A percentile compares a stretch with the other conserved stretches of the same genome.
These are phyloP conservation scores for Strigamia crassipes DNA, from an alignment of 2,888 invertebrate genomes.

Conservation along the genomic window DNA sequence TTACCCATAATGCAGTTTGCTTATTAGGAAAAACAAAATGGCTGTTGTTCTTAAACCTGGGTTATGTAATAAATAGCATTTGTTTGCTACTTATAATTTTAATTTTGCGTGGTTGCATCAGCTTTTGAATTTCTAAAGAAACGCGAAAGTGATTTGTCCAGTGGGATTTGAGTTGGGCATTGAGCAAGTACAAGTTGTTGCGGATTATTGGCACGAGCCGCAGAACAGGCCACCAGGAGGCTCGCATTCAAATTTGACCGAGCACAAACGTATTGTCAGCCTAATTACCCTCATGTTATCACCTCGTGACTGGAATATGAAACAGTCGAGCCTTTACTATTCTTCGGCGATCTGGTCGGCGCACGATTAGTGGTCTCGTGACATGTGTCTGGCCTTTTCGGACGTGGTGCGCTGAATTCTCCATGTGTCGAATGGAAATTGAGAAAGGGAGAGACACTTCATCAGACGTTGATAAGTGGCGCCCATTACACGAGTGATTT, in stretches of 20 bases:
- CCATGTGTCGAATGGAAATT: conserved; percentile 6
- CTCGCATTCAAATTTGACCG: conserved; percentile 22
- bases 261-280: conserved; percentile 23
- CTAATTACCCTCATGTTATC: conserved; percentile 28
- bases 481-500: conserved; percentile 22
- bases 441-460: conserved; percentile 13
- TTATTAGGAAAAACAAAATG: too few species aligned
- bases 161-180: background rate
- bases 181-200: conserved; percentile 1
- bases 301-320: conserved; percentile 34
- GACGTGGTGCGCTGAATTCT: conserved; percentile 14
- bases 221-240: conserved; percentile 8
- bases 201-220: conserved; percentile 22
- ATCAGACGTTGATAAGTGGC: conserved; percentile 25
- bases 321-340: conserved; percentile 23
- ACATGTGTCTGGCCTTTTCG: conserved; percentile 33
- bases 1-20: too few species aligned
- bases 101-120: too few species aligned
- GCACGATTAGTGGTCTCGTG: conserved; percentile 17
- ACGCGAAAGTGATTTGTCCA: background rate
- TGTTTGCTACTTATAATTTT: too few species aligned
- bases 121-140: too few species aligned
- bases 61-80: too few species aligned
- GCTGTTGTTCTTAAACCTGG: too few species aligned
- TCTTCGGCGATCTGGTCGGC: background rate